Evolutionary conservation across 2,888 invertebrate species (phyloP).

Genomic region (Caenorhabditis sp.): DNA sequence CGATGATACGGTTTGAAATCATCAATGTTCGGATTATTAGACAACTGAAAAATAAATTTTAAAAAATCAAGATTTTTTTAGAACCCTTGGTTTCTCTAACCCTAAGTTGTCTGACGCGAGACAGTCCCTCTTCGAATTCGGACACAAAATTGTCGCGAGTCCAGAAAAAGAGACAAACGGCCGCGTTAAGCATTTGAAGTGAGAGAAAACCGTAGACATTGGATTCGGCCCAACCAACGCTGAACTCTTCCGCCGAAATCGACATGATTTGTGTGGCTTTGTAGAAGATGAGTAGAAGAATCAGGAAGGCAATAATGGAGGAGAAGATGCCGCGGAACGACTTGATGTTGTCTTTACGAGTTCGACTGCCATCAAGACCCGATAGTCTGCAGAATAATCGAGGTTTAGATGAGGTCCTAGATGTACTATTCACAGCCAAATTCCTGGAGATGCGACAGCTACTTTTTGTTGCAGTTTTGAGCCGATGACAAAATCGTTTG

Average conservation of each 20-base stretch:
- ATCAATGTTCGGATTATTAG: constrained; percentile 28
- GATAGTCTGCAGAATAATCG: constrained; percentile 25
- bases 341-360: constrained; percentile 22
- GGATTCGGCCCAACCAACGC: constrained; percentile 35
- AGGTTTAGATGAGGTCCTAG: background rate
- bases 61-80: background rate
- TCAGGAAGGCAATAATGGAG: constrained; percentile 18
- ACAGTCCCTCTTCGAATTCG: constrained; percentile 30
- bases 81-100: background rate
- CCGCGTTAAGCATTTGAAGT: constrained; percentile 12
- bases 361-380: constrained; percentile 29
- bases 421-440: no score
- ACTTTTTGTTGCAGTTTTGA: no score
- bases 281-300: constrained; percentile 11
- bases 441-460: no score
- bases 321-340: constrained; percentile 18
- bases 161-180: constrained; percentile 28
- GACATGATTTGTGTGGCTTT: constrained; percentile 1
- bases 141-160: constrained; percentile 24
- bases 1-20: constrained; percentile 29
- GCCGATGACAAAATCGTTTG: no score
- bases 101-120: constrained; percentile 22
- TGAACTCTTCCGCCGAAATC: constrained; percentile 12
- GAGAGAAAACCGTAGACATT: constrained; percentile 28
- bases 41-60: constrained; percentile 13